phyloP scores from a whole-genome alignment of 2,888 invertebrate species.

The Amiota mariae region DNA sequence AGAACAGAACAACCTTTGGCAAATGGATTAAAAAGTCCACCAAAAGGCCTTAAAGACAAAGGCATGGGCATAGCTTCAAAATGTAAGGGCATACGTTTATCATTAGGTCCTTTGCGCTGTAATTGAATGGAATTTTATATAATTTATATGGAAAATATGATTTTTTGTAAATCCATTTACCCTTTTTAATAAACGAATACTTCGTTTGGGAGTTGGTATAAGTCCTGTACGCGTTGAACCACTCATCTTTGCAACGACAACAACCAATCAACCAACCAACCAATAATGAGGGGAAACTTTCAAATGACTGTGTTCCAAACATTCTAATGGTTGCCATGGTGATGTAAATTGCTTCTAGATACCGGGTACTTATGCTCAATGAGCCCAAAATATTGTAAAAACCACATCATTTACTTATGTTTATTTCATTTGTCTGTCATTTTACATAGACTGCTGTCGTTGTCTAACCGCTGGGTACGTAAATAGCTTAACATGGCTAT shows the following conservation, averaged over 20 bases:
- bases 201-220: slow-evolving; percentile 77
- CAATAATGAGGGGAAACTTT: too few species aligned
- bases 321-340: too few species aligned
- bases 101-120: slow-evolving; percentile 51
- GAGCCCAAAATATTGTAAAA: too few species aligned
- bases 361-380: too few species aligned
- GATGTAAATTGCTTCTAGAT: too few species aligned
- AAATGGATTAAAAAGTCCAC: slow-evolving; percentile 87
- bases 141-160: neutral
- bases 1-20: slow-evolving; percentile 86
- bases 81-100: slow-evolving; percentile 52
- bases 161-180: slow-evolving; percentile 55
- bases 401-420: neutral
- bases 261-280: too few species aligned
- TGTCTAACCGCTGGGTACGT: slow-evolving; percentile 1
- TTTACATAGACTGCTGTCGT: neutral
- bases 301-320: too few species aligned
- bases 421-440: neutral
- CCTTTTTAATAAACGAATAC: slow-evolving; percentile 55
- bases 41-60: slow-evolving; percentile 84
- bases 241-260: slow-evolving; percentile 73
- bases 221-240: slow-evolving; percentile 80
- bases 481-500: slow-evolving; percentile 37
- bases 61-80: slow-evolving; percentile 82
- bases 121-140: neutral